These are phyloP conservation scores for Karalla daura DNA, from an alignment of 2,797 vertebrate genomes.

Conservation along the genomic window DNA sequence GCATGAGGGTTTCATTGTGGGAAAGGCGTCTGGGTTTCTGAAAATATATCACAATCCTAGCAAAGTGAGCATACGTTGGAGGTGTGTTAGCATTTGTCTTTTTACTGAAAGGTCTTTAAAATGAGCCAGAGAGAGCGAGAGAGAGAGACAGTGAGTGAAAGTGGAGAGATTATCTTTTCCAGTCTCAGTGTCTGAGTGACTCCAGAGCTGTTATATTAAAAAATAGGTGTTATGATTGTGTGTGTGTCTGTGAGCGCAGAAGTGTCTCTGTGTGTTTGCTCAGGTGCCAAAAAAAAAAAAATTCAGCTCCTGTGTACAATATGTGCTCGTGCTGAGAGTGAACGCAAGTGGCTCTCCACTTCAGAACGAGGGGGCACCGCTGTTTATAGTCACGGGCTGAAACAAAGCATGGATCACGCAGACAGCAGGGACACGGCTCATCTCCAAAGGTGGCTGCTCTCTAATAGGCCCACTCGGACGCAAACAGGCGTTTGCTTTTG, in stretches of 20 bases:
- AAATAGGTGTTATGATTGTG: slow-evolving; percentile 52
- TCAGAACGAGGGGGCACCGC: slow-evolving; percentile 42
- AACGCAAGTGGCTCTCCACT: slow-evolving; percentile 44
- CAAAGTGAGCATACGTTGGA: background rate
- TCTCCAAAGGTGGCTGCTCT: slow-evolving; percentile 10
- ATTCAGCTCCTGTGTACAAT: slow-evolving; percentile 53
- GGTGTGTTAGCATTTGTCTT: background rate
- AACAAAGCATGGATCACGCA: slow-evolving; percentile 31
- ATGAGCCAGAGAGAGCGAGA: background rate
- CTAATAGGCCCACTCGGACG: background rate
- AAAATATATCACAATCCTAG: slow-evolving; percentile 6
- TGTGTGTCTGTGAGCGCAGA: background rate
- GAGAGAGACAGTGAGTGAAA: slow-evolving; percentile 12
- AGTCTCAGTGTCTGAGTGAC: slow-evolving; percentile 29
- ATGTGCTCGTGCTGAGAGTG: slow-evolving; percentile 55
- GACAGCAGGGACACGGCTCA: slow-evolving; percentile 2
- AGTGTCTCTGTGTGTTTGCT: slow-evolving; percentile 43
- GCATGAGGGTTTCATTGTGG: slow-evolving; percentile 51
- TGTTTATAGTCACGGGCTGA: slow-evolving; percentile 44
- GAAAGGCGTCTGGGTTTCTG: slow-evolving; percentile 44
- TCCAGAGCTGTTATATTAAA: slow-evolving; percentile 47
- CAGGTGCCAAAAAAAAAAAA: slow-evolving; percentile 53
- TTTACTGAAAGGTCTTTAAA: background rate
- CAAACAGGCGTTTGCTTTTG: slow-evolving; percentile 23
- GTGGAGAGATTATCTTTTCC: slow-evolving; percentile 20